Percentiles rank a stretch among this genome's conserved stretches.
Evolutionary conservation across 2,888 invertebrate species (phyloP).

Genomic region (Melolontha melolontha): DNA sequence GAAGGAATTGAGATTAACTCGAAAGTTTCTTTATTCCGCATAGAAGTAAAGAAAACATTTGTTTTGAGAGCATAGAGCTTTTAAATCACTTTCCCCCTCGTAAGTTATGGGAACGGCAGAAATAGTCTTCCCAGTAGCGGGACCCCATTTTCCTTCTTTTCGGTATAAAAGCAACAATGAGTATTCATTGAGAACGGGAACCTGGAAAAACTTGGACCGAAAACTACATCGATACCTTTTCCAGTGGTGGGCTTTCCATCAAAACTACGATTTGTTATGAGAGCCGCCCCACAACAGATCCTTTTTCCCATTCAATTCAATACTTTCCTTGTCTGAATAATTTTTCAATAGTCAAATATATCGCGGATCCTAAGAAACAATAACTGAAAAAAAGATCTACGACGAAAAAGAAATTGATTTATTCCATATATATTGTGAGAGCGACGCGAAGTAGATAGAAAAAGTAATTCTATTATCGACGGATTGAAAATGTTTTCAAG

Average conservation of each 20-base stretch:
- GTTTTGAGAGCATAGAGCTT: constrained; percentile 37
- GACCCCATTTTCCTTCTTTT: constrained; percentile 8
- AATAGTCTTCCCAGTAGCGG: not conserved
- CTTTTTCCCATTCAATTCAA: constrained; percentile 3
- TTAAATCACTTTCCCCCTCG: constrained; percentile 40
- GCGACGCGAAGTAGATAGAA: constrained; percentile 18
- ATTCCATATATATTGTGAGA: constrained; percentile 14
- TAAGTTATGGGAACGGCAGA: constrained; percentile 25
- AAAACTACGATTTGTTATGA: not conserved
- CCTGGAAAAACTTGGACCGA: constrained; percentile 7
- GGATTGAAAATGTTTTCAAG: constrained; percentile 17
- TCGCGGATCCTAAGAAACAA: constrained; percentile 14
- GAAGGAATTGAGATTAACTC: constrained; percentile 27
- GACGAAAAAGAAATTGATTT: constrained; percentile 21
- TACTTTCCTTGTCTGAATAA: constrained; percentile 21
- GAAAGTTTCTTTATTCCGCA: constrained; percentile 35
- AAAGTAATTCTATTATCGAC: constrained; percentile 34
- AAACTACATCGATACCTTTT: constrained; percentile 14
- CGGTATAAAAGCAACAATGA: constrained; percentile 18
- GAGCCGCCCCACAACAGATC: not conserved
- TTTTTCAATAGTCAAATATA: constrained; percentile 29
- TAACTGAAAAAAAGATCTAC: constrained; percentile 22
- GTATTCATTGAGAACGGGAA: constrained; percentile 16
- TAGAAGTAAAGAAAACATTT: constrained; percentile 39
- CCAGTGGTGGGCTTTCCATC: not conserved